Conservation (phyloP, 2,113 vertebrate genomes). For the Ictalurus furcatus region DNA sequence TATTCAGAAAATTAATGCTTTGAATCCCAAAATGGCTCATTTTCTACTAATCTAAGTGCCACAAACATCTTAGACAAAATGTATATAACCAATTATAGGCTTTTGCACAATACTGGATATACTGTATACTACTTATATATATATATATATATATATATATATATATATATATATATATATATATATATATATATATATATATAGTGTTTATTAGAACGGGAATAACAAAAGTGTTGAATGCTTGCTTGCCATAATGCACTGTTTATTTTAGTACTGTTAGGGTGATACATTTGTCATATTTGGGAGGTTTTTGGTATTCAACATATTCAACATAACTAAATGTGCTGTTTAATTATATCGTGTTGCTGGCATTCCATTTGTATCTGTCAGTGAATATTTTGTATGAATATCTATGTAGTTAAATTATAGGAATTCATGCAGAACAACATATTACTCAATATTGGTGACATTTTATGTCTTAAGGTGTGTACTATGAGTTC, state of each 20-base stretch:
- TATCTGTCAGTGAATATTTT: background rate
- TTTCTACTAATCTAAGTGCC: background rate
- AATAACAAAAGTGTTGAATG: background rate
- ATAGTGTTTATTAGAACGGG: background rate
- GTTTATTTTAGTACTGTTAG: background rate
- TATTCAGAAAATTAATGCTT: background rate
- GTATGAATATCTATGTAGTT: too few species aligned
- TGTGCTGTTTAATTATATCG: background rate
- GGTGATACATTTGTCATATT: background rate
- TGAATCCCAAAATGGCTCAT: background rate
- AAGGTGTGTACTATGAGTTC: background rate
- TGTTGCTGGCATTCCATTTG: background rate
- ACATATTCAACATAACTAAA: background rate
- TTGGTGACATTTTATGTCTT: background rate
- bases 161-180: too few species aligned
- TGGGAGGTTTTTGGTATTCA: background rate
- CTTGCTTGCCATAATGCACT: background rate
- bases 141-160: too few species aligned
- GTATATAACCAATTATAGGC: background rate
- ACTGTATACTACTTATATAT: background rate
- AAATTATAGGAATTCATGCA: background rate
- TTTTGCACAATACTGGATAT: background rate
- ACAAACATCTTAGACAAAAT: background rate
- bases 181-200: too few species aligned
- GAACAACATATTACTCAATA: background rate